phyloP scores from a whole-genome alignment of 2,797 vertebrate species.

The Sebastes vulpes region DNA sequence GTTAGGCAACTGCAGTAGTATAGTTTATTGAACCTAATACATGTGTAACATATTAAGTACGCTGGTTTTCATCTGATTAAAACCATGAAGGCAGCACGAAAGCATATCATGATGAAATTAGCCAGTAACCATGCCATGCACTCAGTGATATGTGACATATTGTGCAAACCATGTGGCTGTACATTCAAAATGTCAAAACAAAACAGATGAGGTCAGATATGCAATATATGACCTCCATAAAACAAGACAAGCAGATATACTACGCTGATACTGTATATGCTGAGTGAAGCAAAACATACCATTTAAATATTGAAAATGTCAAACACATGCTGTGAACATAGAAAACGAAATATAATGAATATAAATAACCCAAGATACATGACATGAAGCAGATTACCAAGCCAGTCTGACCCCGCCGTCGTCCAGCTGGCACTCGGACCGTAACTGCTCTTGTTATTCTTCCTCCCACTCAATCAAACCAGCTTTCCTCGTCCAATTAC shows the following conservation, averaged over 20 bases:
- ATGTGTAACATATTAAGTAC: background rate
- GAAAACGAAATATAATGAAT: background rate
- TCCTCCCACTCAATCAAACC: conserved; percentile 54
- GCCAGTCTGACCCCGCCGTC: background rate
- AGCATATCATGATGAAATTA: conserved; percentile 7
- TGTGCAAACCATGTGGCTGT: conserved; percentile 3
- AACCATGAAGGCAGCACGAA: background rate
- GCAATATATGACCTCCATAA: background rate
- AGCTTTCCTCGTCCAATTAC: conserved; percentile 59
- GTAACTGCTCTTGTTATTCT: conserved; percentile 25
- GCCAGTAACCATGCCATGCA: background rate
- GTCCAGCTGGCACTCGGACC: conserved; percentile 16
- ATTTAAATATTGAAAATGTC: conserved; percentile 12
- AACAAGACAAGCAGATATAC: background rate
- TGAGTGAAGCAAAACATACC: background rate
- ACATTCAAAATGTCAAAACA: conserved; percentile 11
- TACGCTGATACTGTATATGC: background rate
- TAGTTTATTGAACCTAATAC: background rate
- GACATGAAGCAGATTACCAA: conserved; percentile 6
- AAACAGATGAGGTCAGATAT: conserved; percentile 16
- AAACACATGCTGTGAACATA: background rate
- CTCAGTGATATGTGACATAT: background rate
- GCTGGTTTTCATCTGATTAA: conserved; percentile 14
- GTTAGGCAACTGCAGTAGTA: background rate
- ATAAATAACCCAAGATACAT: conserved; percentile 9